Conservation (phyloP, 2,113 vertebrate species). For the Chiloscyllium plagiosum region DNA sequence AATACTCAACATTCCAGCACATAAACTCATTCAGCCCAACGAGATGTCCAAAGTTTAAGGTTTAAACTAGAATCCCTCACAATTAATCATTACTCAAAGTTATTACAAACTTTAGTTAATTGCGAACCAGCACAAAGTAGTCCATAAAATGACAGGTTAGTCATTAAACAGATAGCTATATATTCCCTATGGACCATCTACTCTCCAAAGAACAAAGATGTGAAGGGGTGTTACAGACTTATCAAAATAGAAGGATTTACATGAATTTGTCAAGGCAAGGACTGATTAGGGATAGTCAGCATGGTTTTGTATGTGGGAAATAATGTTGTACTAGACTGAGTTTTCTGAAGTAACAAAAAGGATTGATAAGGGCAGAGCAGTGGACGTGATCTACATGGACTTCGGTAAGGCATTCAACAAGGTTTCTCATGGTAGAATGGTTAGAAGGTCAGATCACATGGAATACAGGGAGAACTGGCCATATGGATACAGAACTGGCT, state of each 20-base stretch:
- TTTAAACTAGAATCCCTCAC: neutral
- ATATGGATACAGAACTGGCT: too few species aligned
- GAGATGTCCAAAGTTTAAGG: neutral
- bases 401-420: too few species aligned
- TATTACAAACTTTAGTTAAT: neutral
- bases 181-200: neutral
- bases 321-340: too few species aligned
- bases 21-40: neutral
- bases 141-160: neutral
- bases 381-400: too few species aligned
- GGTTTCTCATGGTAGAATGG: too few species aligned
- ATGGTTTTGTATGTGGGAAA: too few species aligned
- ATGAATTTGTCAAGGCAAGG: too few species aligned
- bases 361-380: too few species aligned
- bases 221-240: neutral
- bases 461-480: too few species aligned
- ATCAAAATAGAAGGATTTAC: neutral
- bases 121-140: neutral
- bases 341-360: too few species aligned
- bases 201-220: neutral
- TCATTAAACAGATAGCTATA: neutral
- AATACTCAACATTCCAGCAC: neutral
- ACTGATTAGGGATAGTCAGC: too few species aligned
- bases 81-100: neutral
- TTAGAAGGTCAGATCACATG: too few species aligned